Base-by-base conservation (phyloP, 2,888 invertebrate genomes). In the Gnatocerus cornutus region DNA sequence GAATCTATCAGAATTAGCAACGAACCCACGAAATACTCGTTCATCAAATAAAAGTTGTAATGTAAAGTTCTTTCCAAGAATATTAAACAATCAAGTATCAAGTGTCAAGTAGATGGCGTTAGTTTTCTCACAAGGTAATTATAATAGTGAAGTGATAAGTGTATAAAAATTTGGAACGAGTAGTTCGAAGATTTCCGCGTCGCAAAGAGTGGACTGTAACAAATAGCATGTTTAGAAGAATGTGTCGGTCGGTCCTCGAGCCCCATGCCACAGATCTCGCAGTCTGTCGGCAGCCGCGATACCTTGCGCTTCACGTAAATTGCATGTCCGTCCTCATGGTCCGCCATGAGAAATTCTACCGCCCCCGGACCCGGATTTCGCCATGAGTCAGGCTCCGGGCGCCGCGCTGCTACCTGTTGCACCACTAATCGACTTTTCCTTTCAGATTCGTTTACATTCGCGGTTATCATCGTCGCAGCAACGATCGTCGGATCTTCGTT, bases 251-350 rank as follows among this genome's bases (percentile, higher is more conserved):
- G 73, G 74, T 69, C 66, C 62, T 62, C 61, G 61, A 78, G 74
- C 75, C 76, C 76, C 68, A 77, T 77, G 76, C 77, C 76, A 76
- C 72, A 75, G 74, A 65, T 70, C 71, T 72, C 72, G 68, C 77
- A 79, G 78, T 79, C 77, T 76, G 74, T 69, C 74, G 71, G 74
- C 76, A 76, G 74, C 77, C 78, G 79, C 74, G 77, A 72, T 77
- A 78, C 77, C 75, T 78, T 73, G 73, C 74, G 75, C 77, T 74
- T 73, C 78, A 77, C 77, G 62, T 59, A 55, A 67, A 62, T 68
- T 68, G 68, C 68, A 68, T 46, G 56, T 43, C 55, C 39, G 43
- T 66, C 65, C 65, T 58, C 30, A 58, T 59, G 59, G 58, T 67
- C 43, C 67, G 50, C 50, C 59, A 69, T 50, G 61, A 37, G 41